These are phyloP conservation scores for Meiosimyza decipiens DNA, from an alignment of 2,888 invertebrate species.

Conservation along the genomic window DNA sequence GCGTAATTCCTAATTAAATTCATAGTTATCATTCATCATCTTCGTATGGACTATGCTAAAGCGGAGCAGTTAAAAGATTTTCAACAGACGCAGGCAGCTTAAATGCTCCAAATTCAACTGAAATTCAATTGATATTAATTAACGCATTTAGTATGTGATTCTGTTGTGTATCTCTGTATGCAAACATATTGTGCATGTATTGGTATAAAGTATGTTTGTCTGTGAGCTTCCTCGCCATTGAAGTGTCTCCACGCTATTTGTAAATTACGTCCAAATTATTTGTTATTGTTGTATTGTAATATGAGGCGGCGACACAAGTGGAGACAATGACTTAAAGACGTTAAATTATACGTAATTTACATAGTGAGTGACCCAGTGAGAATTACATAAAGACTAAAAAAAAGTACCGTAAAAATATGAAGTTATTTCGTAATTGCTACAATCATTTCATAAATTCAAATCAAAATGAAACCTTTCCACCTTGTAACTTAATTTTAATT, in stretches of 20 bases:
- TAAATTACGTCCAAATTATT: conserved; percentile 19
- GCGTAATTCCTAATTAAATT: conserved; percentile 26
- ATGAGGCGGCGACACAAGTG: conserved; percentile 12
- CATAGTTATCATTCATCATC: neutral
- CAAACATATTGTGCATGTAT: neutral
- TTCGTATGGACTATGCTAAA: neutral
- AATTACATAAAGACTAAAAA: too few relatives aligned
- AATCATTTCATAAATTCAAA: too few relatives aligned
- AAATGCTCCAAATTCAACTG: conserved; percentile 28
- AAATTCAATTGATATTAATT: conserved; percentile 57
- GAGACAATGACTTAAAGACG: conserved; percentile 15
- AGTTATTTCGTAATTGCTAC: too few relatives aligned
- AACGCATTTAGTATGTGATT: conserved; percentile 48
- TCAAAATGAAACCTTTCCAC: too few relatives aligned
- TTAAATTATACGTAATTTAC: too few relatives aligned
- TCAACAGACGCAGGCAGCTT: conserved; percentile 1
- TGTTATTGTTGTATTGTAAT: conserved; percentile 24
- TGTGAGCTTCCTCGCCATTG: neutral
- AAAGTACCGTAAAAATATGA: too few relatives aligned
- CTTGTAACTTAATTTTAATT: too few relatives aligned
- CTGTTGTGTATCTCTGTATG: neutral
- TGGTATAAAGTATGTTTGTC: neutral
- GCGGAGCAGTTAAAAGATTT: neutral
- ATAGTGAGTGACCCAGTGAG: too few relatives aligned
- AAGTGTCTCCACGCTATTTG: neutral